phyloP scores from a whole-genome alignment of 2,113 vertebrate species.

The Agapornis roseicollis region DNA sequence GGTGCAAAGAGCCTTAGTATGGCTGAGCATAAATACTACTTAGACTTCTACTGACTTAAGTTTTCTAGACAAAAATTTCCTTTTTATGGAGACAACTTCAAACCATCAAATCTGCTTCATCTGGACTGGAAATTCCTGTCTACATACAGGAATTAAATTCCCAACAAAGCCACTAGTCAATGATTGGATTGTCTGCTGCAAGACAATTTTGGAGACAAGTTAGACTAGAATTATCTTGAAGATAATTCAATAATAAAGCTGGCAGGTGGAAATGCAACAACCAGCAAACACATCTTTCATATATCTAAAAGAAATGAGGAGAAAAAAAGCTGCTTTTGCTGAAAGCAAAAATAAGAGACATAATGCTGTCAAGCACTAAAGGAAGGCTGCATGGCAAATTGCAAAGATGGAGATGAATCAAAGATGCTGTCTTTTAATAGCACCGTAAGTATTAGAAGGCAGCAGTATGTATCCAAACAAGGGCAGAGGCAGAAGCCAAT shows the following conservation, averaged over 20 bases:
- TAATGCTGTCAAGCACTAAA: not conserved
- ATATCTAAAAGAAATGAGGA: not conserved
- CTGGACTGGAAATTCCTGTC: not conserved
- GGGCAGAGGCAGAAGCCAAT: not conserved
- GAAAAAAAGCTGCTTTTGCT: not conserved
- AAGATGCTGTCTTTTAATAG: not conserved
- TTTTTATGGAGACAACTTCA: not conserved
- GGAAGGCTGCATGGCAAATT: not conserved
- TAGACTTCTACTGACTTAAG: not conserved
- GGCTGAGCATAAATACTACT: not conserved
- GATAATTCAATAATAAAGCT: not conserved
- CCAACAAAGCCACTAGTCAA: not conserved
- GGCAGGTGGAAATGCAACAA: not conserved
- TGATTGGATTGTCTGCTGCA: not conserved
- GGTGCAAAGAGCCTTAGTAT: not conserved
- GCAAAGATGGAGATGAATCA: not conserved
- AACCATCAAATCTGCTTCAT: not conserved
- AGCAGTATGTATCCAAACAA: not conserved
- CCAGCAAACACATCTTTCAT: not conserved
- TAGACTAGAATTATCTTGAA: not conserved
- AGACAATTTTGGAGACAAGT: not conserved
- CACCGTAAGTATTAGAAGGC: not conserved
- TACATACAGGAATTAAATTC: not conserved
- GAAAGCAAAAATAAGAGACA: not conserved
- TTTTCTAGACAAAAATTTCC: not conserved